Conservation (phyloP, 1,140 invertebrate genomes). For the Drosophila sp. region DNA sequence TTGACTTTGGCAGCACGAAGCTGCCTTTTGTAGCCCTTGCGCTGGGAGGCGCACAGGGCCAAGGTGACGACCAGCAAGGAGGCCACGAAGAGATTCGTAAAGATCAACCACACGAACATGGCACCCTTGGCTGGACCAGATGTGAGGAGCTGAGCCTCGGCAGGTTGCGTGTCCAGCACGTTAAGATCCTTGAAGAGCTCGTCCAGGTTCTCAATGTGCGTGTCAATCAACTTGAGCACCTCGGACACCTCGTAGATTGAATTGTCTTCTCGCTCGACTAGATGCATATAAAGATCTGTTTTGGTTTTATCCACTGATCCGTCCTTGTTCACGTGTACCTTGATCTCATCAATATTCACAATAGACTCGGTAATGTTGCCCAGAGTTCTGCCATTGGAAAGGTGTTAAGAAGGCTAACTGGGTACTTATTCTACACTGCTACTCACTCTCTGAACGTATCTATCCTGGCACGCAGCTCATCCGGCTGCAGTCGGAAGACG, state of each 20-base stretch:
- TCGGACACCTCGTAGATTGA: conserved; percentile 95
- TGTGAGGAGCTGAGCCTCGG: conserved; percentile 87
- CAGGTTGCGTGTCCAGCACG: conserved; percentile 94
- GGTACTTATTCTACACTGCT: neutral
- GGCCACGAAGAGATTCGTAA: conserved; percentile 91
- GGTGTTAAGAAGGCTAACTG: accelerated
- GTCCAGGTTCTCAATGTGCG: conserved; percentile 95
- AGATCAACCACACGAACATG: conserved; percentile 92
- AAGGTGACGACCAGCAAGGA: conserved; percentile 91
- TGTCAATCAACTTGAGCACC: conserved; percentile 93
- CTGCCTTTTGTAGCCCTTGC: conserved; percentile 92
- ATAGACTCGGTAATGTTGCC: conserved; percentile 94
- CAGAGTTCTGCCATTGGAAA: conserved; percentile 86
- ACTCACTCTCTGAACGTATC: conserved; percentile 92
- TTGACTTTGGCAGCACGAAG: conserved; percentile 97
- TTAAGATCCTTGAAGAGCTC: conserved; percentile 96
- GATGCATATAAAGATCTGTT: conserved; percentile 96
- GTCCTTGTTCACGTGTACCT: conserved; percentile 95
- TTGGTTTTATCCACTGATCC: conserved; percentile 97
- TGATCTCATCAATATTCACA: conserved; percentile 96
- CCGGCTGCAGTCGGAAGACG: conserved; percentile 94
- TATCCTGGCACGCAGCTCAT: conserved; percentile 92
- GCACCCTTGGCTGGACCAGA: conserved; percentile 85
- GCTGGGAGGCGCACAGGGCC: conserved; percentile 92
- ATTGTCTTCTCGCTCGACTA: conserved; percentile 95